Evolutionary conservation across 2,113 vertebrate genomes (phyloP).

Genomic region (Alaudala cheleensis): DNA sequence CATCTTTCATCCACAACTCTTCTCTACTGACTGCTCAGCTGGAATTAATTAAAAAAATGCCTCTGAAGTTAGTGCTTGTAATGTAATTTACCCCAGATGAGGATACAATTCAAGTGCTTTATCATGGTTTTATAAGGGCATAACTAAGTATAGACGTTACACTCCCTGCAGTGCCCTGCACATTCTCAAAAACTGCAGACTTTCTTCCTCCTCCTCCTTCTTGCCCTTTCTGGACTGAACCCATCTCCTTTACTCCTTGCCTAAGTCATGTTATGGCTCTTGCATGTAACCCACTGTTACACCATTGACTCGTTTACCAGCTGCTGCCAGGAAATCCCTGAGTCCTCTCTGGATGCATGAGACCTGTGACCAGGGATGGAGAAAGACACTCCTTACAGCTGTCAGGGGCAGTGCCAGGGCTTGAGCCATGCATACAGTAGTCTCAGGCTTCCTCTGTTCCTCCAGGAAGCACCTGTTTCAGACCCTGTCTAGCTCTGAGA

Average conservation of each 20-base stretch:
- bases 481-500: neutral
- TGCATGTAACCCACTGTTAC: neutral
- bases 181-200: neutral
- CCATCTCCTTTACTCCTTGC: neutral
- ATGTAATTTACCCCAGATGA: neutral
- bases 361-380: neutral
- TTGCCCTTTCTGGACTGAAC: neutral
- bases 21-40: neutral
- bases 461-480: neutral
- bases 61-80: neutral
- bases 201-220: neutral
- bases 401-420: accelerated
- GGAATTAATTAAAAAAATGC: neutral
- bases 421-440: neutral
- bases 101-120: neutral
- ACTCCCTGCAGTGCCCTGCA: neutral
- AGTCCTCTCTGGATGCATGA: neutral
- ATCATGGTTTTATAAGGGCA: neutral
- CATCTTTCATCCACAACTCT: neutral
- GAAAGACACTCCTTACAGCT: neutral
- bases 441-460: neutral
- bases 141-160: neutral
- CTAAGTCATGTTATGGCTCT: neutral
- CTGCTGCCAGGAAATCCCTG: neutral
- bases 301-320: neutral